These are phyloP conservation scores for Euwallacea fornicatus DNA, from an alignment of 1,140 invertebrate genomes.

Conservation along the genomic window DNA sequence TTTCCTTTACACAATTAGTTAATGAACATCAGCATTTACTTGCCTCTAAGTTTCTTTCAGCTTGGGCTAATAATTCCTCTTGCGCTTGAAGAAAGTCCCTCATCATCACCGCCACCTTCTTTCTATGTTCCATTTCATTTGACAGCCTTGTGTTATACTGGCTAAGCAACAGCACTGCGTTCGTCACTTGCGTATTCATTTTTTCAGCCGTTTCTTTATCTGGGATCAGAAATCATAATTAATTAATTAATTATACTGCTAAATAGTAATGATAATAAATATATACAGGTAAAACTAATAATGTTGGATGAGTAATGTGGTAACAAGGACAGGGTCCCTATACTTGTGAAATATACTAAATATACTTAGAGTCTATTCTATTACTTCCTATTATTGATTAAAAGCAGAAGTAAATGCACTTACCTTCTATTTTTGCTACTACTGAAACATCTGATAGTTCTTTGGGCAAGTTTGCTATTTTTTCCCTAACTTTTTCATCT, in stretches of 20 bases:
- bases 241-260: no score
- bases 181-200: conserved; percentile 77
- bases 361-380: background rate
- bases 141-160: conserved; percentile 87
- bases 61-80: conserved; percentile 78
- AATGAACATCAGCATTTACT: conserved; percentile 21
- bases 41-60: conserved; percentile 85
- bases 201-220: conserved; percentile 74
- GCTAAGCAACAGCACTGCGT: conserved; percentile 80
- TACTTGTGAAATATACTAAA: background rate
- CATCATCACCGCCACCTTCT: conserved; percentile 82
- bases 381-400: no score
- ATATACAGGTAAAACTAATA: no score
- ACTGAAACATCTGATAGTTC: conserved; percentile 91
- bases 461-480: conserved; percentile 89
- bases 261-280: no score
- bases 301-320: no score
- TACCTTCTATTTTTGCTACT: conserved; percentile 80
- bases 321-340: no score
- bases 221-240: conserved; percentile 35
- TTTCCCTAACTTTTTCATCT: conserved; percentile 88
- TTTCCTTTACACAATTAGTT: background rate
- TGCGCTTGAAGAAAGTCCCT: conserved; percentile 84
- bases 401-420: conserved; percentile 7
- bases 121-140: conserved; percentile 85